These are phyloP conservation scores for Microchrysa polita DNA, from an alignment of 2,888 invertebrate genomes.

Conservation along the genomic window DNA sequence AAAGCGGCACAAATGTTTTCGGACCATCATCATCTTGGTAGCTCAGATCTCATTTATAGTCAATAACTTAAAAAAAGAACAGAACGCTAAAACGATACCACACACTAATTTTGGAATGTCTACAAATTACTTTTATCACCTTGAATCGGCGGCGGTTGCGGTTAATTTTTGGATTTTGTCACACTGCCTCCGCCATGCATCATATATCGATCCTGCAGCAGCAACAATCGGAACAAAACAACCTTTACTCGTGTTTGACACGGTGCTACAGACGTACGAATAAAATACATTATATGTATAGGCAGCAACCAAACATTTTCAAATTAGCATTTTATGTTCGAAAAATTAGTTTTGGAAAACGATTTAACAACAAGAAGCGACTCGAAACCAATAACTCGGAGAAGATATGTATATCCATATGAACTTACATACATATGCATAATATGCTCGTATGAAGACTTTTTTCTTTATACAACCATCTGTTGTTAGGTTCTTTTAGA, in stretches of 20 bases:
- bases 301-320: conserved; percentile 36
- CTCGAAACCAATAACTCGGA: conserved; percentile 43
- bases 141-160: conserved; percentile 41
- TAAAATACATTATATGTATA: conserved; percentile 22
- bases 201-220: not conserved
- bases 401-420: conserved; percentile 43
- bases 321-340: conserved; percentile 47
- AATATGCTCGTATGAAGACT: conserved; percentile 32
- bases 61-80: not conserved
- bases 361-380: conserved; percentile 46
- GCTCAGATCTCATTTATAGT: too few relatives aligned
- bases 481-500: not conserved
- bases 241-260: conserved; percentile 40
- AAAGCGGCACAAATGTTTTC: too few relatives aligned
- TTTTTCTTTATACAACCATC: conserved; percentile 28
- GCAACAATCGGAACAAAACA: too few relatives aligned
- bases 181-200: conserved; percentile 10
- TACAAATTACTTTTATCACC: conserved; percentile 43
- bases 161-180: conserved; percentile 42
- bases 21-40: too few relatives aligned
- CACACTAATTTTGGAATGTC: conserved; percentile 42
- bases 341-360: conserved; percentile 45
- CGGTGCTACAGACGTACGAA: conserved; percentile 11
- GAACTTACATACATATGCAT: conserved; percentile 21
- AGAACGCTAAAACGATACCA: conserved; percentile 16